Conservation (phyloP, 2,113 vertebrate species). For the Lepus europaeus region DNA sequence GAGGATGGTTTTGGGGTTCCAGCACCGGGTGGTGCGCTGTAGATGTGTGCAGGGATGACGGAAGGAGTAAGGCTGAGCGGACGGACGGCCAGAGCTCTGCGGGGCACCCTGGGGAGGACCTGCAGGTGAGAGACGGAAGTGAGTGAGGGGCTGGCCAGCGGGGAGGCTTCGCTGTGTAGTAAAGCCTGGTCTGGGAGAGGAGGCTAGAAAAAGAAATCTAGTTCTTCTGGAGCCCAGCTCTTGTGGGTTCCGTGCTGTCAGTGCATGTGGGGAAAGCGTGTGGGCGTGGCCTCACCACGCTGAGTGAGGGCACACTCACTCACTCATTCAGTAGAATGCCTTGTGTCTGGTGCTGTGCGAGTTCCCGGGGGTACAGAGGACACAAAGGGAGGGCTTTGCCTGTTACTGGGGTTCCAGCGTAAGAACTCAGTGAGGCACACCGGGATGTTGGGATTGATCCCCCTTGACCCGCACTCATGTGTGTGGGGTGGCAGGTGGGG, state of each 20-base stretch:
- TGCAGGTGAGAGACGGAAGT: neutral
- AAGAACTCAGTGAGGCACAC: neutral
- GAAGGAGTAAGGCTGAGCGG: neutral
- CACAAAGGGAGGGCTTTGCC: neutral
- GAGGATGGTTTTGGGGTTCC: neutral
- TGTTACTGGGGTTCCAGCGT: no score
- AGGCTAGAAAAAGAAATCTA: neutral
- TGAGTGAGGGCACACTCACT: neutral
- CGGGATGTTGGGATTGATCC: accelerated
- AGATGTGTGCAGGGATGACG: neutral
- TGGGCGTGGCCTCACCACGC: accelerated
- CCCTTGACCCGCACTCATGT: neutral
- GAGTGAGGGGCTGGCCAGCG: neutral
- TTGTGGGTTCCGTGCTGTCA: neutral
- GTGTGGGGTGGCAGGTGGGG: no score
- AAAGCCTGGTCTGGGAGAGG: neutral
- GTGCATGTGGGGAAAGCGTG: neutral
- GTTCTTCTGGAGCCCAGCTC: neutral
- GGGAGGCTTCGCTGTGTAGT: accelerated
- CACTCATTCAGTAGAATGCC: neutral
- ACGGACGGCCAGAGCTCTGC: neutral
- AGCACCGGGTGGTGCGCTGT: neutral
- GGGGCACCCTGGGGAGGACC: neutral
- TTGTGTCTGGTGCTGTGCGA: neutral
- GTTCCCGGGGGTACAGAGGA: neutral